phyloP scores from a whole-genome alignment of 2,797 vertebrate genomes.

The Apodemus agrarius region DNA sequence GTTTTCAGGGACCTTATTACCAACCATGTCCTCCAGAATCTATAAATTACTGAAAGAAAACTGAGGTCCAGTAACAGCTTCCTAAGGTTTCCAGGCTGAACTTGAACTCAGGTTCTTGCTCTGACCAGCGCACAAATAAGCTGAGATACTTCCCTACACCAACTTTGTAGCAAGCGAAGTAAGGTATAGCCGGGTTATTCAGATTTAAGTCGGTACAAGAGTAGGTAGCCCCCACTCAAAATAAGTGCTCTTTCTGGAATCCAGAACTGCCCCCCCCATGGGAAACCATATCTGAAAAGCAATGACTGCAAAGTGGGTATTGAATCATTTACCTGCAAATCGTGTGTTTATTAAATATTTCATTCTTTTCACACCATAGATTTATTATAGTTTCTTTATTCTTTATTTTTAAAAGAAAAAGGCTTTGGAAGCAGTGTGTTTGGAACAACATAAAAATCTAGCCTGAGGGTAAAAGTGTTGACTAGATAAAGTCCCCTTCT shows the following conservation, averaged over 20 bases:
- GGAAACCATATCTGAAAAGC: background rate
- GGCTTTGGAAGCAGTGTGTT: background rate
- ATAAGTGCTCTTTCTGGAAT: background rate
- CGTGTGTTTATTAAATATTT: slow-evolving; percentile 12
- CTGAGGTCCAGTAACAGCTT: background rate
- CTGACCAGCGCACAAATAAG: background rate
- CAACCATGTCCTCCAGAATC: background rate
- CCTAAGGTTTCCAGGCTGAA: background rate
- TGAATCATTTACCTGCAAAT: background rate
- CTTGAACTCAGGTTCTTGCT: background rate
- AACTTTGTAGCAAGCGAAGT: background rate
- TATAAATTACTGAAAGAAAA: background rate
- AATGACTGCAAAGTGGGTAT: background rate
- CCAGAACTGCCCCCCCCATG: background rate
- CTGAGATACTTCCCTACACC: background rate
- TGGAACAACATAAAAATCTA: slow-evolving; percentile 8
- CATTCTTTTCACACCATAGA: slow-evolving; percentile 25
- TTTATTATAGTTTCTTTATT: slow-evolving; percentile 37
- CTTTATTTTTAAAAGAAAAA: slow-evolving; percentile 11
- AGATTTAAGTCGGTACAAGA: background rate
- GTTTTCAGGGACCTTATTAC: background rate
- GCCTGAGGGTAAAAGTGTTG: background rate
- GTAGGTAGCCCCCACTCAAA: background rate
- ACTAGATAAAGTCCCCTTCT: background rate
- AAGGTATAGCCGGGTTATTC: background rate